Evolutionary conservation across 2,113 vertebrate genomes (phyloP), one percentile per base, ranked within the genome.

Genomic region (Nannospalax galili): DNA sequence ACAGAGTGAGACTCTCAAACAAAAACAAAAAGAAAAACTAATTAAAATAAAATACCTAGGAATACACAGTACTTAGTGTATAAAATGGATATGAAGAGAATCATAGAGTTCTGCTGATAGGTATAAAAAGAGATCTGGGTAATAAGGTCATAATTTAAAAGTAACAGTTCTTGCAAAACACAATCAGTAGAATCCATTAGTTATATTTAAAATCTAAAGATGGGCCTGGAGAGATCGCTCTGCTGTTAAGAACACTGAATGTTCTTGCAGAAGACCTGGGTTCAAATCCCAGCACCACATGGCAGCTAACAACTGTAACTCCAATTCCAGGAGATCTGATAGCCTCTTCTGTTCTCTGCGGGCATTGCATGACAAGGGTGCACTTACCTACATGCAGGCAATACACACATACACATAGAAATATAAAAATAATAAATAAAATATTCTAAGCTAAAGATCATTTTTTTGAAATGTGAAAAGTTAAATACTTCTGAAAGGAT

Each of bases 401-500:
- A n/a, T n/a, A n/a, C n/a, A n/a, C n/a, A n/a, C n/a, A n/a, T n/a
- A n/a, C n/a, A n/a, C n/a, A n/a, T n/a, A n/a, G n/a, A n/a, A n/a
- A n/a, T n/a, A n/a, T n/a, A n/a, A n/a, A n/a, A n/a, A n/a, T n/a
- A n/a, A n/a, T n/a, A n/a, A n/a, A n/a, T n/a, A n/a, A n/a, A n/a
- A n/a, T n/a, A n/a, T n/a, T n/a, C n/a, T n/a, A n/a, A n/a, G n/a
- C n/a, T n/a, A n/a, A 52, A 20, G 35, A 70, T 88, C 80, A 92
- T 75, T 93, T 79, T 89, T 58, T 45, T 58, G 40, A 48, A 93
- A 84, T 58, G 67, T 78, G 45, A 88, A 77, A 79, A 88, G 28
- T 11, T 35, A 69, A 90, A n/a, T 65, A 74, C 26, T 67, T 91
- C 35, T 67, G 22, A 79, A 84, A 88, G 22, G 90, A 84, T 15